These are phyloP conservation scores for Auanema freiburgensis DNA, from an alignment of 2,888 invertebrate species.

Conservation along the genomic window DNA sequence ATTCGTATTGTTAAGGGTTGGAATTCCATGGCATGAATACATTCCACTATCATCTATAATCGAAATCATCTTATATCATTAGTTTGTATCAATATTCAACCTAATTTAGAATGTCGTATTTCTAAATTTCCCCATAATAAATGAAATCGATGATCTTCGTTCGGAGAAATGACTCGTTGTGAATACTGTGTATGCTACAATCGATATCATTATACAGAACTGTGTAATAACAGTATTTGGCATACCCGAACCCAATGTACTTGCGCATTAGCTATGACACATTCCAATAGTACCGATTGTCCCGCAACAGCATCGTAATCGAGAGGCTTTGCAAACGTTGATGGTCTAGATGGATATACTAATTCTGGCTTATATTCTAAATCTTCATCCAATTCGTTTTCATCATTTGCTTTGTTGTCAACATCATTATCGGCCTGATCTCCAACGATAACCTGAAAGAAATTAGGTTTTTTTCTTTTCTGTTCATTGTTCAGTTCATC, in stretches of 20 bases:
- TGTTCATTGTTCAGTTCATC: slow-evolving; percentile 10
- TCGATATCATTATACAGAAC: too few relatives aligned
- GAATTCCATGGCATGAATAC: slow-evolving; percentile 48
- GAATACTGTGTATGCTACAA: not conserved
- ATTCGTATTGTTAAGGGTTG: slow-evolving; percentile 21
- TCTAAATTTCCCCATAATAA: slow-evolving; percentile 19
- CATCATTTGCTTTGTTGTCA: not conserved
- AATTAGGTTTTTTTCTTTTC: not conserved
- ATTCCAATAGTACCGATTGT: slow-evolving; percentile 53
- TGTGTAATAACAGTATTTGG: too few relatives aligned
- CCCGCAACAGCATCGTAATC: slow-evolving; percentile 50
- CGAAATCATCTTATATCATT: too few relatives aligned
- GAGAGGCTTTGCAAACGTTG: slow-evolving; percentile 36
- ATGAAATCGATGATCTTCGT: slow-evolving; percentile 25
- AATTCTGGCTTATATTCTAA: slow-evolving; percentile 27
- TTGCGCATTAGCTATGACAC: slow-evolving; percentile 55
- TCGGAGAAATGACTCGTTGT: not conserved
- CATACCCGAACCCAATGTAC: slow-evolving; percentile 42
- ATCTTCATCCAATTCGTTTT: not conserved
- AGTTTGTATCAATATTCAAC: too few relatives aligned
- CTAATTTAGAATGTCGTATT: too few relatives aligned
- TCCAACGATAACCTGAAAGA: slow-evolving; percentile 21
- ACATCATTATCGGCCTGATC: slow-evolving; percentile 19
- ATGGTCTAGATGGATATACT: slow-evolving; percentile 40
- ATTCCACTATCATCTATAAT: slow-evolving; percentile 26